Conservation (phyloP, 35 echinoderm and acorn worm species). For the Ophioderma brevispina region DNA sequence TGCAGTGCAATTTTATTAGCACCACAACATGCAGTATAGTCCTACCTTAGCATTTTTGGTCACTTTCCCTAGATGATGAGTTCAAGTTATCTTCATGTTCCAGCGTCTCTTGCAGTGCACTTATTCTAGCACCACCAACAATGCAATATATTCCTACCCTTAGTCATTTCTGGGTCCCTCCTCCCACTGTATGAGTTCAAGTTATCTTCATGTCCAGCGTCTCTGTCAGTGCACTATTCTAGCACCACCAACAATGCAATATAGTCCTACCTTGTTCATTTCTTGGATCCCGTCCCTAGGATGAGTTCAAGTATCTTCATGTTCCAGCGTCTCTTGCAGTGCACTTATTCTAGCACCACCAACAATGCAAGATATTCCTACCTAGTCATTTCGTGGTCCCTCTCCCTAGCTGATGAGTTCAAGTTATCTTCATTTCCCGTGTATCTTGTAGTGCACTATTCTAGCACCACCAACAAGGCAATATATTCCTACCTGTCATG, state of each 20-base stretch:
- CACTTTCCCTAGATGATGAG: constrained; percentile 49
- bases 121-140: no score
- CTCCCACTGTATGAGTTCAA: constrained; percentile 32
- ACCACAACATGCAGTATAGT: no score
- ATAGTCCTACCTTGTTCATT: no score
- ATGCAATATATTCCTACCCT: no score
- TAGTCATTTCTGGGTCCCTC: constrained; percentile 74
- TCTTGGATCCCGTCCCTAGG: constrained; percentile 71
- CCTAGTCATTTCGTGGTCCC: constrained; percentile 87
- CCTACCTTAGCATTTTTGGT: no score
- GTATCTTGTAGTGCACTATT: constrained; percentile 58
- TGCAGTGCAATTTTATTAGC: no score
- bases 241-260: no score
- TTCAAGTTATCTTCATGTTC: constrained; percentile 30
- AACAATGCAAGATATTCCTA: no score
- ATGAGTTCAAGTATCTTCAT: constrained; percentile 21
- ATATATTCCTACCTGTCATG: no score
- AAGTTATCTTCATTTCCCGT: constrained; percentile 23
- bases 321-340: constrained; percentile 62
- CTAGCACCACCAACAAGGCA: no score
- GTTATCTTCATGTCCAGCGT: constrained; percentile 17
- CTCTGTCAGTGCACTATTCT: constrained; percentile 57
- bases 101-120: constrained; percentile 57
- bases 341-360: no score
- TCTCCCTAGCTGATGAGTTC: constrained; percentile 36